Base-by-base conservation (phyloP, 2,888 invertebrate genomes). In the Phortica okadai region DNA sequence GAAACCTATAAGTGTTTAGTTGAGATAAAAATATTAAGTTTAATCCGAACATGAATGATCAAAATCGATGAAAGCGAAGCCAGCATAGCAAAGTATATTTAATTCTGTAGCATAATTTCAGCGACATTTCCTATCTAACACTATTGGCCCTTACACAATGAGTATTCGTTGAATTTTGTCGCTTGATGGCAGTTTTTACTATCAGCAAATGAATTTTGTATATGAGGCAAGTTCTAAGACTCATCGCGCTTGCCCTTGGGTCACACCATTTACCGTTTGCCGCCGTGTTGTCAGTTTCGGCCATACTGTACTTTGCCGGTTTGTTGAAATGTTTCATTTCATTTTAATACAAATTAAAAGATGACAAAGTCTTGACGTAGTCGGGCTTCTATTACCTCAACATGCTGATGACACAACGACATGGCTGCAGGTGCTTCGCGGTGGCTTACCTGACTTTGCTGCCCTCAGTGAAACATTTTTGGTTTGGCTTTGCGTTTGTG, bases 301-400 rank as follows among this genome's bases (percentile, higher is more conserved):
- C 25, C 62, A 50, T 54, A 72, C 70, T 50, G 44, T 50, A 41
- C 45, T 72, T 72, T 72, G 14, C 54, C 41, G 33, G 70, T 72
- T n/a, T 69, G 74, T 59, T 80, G 79, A 72, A 72, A 78, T 83
- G 81, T 81, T 82, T 79, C 83, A 77, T 85, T 87, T 83, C 83
- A 87, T 86, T 86, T 86, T 83, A 86, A 86, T 88, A 86, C 88
- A 86, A 87, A 88, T 88, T 87, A 88, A 86, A 83, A 86, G 83
- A 85, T 87, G 82, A 85, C 82, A 81, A 81, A 73, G 76, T 76
- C 77, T 56, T 72, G 54, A 72, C 70, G 70, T 45, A 72, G 41
- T 72, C n/a, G 44, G 16, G 14, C 50, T 33, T 45, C 50, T 42
- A 45, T 69, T n/a, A 16, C 11, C 21, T 62, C 7, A 14, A 50